These are phyloP conservation scores for Zaprionus davidi DNA, from an alignment of 1,140 invertebrate genomes.

Conservation along the genomic window DNA sequence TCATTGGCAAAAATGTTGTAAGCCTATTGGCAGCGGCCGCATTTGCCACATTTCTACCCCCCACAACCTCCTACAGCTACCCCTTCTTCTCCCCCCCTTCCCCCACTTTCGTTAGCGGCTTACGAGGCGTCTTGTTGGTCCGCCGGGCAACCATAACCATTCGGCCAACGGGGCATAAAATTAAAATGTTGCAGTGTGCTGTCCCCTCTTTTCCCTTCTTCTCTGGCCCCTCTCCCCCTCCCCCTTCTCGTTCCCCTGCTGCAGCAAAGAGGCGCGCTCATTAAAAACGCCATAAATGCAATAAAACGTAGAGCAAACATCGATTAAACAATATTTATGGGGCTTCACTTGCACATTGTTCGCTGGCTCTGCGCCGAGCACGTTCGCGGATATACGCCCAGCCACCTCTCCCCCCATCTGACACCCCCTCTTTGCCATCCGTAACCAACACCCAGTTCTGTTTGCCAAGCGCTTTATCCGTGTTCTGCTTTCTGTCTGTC, in stretches of 20 bases:
- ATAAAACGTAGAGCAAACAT: conserved; percentile 84
- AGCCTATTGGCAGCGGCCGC: conserved; percentile 56
- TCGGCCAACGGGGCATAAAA: conserved; percentile 68
- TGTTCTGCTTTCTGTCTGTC: conserved; percentile 13
- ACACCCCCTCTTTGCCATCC: not conserved
- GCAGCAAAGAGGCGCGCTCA: conserved; percentile 69
- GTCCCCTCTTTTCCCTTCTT: not conserved
- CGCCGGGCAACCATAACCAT: conserved; percentile 42
- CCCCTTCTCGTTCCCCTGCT: not conserved
- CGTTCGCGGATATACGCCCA: conserved; percentile 53
- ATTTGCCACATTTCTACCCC: conserved; percentile 44
- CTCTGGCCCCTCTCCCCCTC: not conserved
- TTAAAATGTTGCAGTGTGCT: conserved; percentile 79
- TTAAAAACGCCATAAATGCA: conserved; percentile 84
- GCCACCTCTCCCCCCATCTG: not conserved
- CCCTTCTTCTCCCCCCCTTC: not conserved
- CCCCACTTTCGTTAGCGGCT: conserved; percentile 48
- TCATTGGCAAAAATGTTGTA: conserved; percentile 83
- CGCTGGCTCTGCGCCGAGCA: conserved; percentile 70
- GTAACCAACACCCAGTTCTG: not conserved
- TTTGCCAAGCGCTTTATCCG: conserved; percentile 9
- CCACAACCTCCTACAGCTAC: not conserved
- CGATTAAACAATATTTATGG: conserved; percentile 85
- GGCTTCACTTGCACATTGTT: conserved; percentile 84
- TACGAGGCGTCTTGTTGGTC: conserved; percentile 30